Conservation (phyloP, 2,888 invertebrate species). For the Tenthredo livida region DNA sequence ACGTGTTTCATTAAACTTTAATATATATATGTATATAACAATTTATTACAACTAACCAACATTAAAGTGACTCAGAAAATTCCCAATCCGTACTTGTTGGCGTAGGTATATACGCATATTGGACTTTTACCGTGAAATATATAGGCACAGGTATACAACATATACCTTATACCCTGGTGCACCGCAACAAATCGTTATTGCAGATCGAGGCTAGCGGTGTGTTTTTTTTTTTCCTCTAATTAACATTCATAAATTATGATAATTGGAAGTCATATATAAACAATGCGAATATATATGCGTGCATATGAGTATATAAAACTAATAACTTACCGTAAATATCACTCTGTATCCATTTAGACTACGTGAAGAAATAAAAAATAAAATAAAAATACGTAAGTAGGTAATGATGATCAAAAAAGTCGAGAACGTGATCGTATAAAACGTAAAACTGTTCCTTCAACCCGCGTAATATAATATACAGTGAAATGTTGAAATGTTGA, state of each 20-base stretch:
- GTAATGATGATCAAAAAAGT: constrained; percentile 56
- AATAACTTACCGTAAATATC: constrained; percentile 69
- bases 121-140: neutral
- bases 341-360: neutral
- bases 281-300: constrained; percentile 66
- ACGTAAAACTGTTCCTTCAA: neutral
- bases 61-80: neutral
- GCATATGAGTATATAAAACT: constrained; percentile 66
- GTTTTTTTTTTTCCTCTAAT: neutral
- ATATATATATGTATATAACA: too few species aligned
- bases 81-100: neutral
- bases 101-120: neutral
- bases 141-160: neutral
- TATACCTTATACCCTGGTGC: neutral
- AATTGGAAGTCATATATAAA: constrained; percentile 67
- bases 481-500: neutral
- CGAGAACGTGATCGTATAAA: constrained; percentile 55
- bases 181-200: constrained; percentile 21
- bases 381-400: neutral
- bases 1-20: neutral
- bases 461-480: neutral
- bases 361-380: neutral
- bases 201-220: constrained; percentile 11
- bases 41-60: neutral
- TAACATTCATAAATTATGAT: constrained; percentile 64